Evolutionary conservation across 2,888 invertebrate species (phyloP).

Genomic region (Hydropsyche betteni): DNA sequence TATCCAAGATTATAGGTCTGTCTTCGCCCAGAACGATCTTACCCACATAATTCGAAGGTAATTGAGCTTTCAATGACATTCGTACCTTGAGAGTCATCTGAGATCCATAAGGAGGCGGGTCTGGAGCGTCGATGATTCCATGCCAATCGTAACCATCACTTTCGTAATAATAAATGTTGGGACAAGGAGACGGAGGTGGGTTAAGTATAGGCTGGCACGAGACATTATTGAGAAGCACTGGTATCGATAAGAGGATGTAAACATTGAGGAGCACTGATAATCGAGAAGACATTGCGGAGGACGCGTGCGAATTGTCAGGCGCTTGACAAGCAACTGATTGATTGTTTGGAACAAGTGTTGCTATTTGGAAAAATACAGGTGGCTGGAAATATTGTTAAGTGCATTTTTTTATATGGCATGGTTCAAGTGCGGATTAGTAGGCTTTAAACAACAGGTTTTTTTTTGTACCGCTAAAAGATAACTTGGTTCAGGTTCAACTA

Average conservation of each 20-base stretch:
- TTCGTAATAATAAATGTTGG: slow-evolving; percentile 46
- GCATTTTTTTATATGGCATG: too few species aligned
- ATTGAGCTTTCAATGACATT: slow-evolving; percentile 44
- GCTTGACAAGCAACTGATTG: not conserved
- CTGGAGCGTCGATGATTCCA: slow-evolving; percentile 47
- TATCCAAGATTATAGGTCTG: slow-evolving; percentile 53
- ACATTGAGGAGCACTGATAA: not conserved
- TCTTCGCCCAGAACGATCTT: slow-evolving; percentile 55
- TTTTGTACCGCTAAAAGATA: too few species aligned
- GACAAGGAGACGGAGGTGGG: slow-evolving; percentile 47
- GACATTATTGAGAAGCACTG: not conserved
- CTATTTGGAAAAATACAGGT: not conserved
- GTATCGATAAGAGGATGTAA: not conserved
- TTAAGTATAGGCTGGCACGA: not conserved
- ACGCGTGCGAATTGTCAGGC: not conserved
- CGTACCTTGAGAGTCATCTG: slow-evolving; percentile 46
- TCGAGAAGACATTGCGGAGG: not conserved
- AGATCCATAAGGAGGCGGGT: slow-evolving; percentile 47
- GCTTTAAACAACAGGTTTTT: too few species aligned
- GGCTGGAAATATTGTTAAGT: not conserved
- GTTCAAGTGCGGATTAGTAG: too few species aligned
- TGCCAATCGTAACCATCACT: slow-evolving; percentile 44
- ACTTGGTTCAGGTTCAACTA: too few species aligned
- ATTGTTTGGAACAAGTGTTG: not conserved
- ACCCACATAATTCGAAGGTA: slow-evolving; percentile 54